Evolutionary conservation across 2,888 invertebrate species (phyloP).

Genomic region (Griposia aprilina): DNA sequence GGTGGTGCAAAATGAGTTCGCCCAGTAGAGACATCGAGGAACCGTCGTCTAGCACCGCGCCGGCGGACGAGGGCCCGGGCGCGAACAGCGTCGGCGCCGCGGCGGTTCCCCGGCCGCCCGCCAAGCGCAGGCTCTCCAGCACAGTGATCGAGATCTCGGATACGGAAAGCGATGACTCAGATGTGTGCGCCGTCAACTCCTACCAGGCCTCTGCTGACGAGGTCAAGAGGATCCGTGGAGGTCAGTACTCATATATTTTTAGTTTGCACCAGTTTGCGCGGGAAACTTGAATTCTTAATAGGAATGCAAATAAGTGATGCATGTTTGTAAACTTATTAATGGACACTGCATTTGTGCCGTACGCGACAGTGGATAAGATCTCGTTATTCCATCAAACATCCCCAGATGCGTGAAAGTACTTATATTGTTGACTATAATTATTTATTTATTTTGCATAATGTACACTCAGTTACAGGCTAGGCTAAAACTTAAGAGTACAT

Average conservation of each 20-base stretch:
- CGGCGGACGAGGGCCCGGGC: slow-evolving; percentile 70
- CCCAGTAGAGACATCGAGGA: slow-evolving; percentile 83
- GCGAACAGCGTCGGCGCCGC: slow-evolving; percentile 70
- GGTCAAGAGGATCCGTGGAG: slow-evolving; percentile 88
- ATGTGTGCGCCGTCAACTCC: slow-evolving; percentile 88
- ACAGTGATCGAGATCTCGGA: slow-evolving; percentile 88
- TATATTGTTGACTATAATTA: too few species aligned
- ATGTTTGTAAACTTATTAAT: slow-evolving; percentile 31
- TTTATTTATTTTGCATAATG: too few species aligned
- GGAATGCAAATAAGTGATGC: slow-evolving; percentile 17
- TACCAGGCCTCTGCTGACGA: slow-evolving; percentile 89
- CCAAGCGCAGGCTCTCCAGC: slow-evolving; percentile 81
- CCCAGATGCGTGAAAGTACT: not conserved
- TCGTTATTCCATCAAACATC: not conserved
- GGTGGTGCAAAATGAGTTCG: slow-evolving; percentile 83
- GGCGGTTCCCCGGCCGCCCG: slow-evolving; percentile 80
- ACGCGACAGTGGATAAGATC: not conserved
- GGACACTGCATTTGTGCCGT: not conserved
- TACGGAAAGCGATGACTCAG: slow-evolving; percentile 89
- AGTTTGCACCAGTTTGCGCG: slow-evolving; percentile 74
- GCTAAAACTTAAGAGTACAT: too few species aligned
- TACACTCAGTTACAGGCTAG: too few species aligned
- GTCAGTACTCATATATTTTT: slow-evolving; percentile 72
- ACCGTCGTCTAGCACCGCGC: slow-evolving; percentile 78
- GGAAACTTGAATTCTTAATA: slow-evolving; percentile 75